A percentile compares a stretch with the other conserved stretches of the same genome.
Evolutionary conservation across 2,113 vertebrate species (phyloP).

Genomic region (Ptyas mucosa): DNA sequence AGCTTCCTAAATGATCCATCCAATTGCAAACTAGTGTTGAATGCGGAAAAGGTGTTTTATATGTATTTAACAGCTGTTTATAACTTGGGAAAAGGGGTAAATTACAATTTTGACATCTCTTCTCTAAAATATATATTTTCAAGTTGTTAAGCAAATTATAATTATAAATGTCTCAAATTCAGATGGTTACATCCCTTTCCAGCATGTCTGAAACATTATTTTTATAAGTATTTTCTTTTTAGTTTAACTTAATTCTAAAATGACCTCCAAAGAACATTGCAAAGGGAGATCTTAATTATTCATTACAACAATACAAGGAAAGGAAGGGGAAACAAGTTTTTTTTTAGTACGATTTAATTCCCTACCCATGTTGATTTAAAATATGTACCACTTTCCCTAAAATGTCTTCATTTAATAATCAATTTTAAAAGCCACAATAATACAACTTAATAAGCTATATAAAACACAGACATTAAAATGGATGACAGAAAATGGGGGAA

Average conservation of each 20-base stretch:
- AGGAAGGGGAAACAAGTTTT: background rate
- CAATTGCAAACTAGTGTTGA: background rate
- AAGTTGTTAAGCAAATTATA: background rate
- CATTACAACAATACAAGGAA: background rate
- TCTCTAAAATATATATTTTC: background rate
- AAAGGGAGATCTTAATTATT: constrained; percentile 21
- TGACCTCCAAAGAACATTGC: background rate
- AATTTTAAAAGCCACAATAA: background rate
- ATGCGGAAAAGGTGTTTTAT: background rate
- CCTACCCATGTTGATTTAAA: background rate
- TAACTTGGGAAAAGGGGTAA: background rate
- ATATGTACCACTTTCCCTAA: background rate
- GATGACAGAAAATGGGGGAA: background rate
- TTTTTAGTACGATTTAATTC: constrained; percentile 15
- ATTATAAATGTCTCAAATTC: constrained; percentile 6
- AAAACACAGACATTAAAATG: background rate
- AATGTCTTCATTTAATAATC: background rate
- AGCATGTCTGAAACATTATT: constrained; percentile 7
- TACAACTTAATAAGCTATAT: background rate
- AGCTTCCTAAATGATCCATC: accelerated
- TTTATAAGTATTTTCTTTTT: background rate
- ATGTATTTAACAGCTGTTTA: background rate
- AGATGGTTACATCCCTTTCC: background rate
- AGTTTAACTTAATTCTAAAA: constrained; percentile 26
- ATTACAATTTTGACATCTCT: constrained; percentile 18